Conservation (phyloP, 30 jellyfish, hydroid and myxozoan genomes). For the Cassiopea andromeda region DNA sequence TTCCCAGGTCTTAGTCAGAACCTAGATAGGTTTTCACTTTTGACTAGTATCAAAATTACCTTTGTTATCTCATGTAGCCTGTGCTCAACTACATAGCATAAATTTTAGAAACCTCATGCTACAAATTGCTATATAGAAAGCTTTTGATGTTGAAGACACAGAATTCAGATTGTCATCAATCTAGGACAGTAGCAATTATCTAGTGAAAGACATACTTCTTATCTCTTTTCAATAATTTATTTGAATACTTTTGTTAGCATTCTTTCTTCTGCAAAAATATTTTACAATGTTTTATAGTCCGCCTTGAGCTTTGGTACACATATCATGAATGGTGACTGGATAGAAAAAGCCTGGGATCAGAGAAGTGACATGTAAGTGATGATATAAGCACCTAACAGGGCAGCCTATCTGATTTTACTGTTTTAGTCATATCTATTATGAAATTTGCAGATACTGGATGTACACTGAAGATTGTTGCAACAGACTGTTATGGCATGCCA, state of each 20-base stretch:
- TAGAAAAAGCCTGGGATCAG: slow-evolving; percentile 86
- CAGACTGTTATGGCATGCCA: too few relatives aligned
- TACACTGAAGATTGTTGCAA: too few relatives aligned
- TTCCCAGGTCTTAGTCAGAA: too few relatives aligned
- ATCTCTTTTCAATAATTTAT: too few relatives aligned
- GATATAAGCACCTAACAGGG: neutral
- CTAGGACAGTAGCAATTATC: too few relatives aligned
- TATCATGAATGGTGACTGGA: slow-evolving; percentile 96
- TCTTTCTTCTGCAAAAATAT: neutral
- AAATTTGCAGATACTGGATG: too few relatives aligned
- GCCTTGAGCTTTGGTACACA: slow-evolving; percentile 98
- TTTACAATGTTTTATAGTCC: slow-evolving; percentile 56
- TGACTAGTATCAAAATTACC: neutral
- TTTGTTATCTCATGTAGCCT: neutral
- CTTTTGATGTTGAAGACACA: neutral
- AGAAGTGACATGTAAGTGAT: slow-evolving; percentile 78
- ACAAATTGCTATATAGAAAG: neutral
- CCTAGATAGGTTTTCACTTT: neutral
- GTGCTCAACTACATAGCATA: too few relatives aligned
- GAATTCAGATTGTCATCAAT: neutral
- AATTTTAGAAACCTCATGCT: too few relatives aligned
- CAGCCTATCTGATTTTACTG: neutral
- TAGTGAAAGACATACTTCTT: too few relatives aligned
- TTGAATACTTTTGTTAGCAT: too few relatives aligned
- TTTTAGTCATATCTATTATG: too few relatives aligned